Evolutionary conservation across 2,113 vertebrate genomes (phyloP).

Genomic region (Cercopithecus mona): DNA sequence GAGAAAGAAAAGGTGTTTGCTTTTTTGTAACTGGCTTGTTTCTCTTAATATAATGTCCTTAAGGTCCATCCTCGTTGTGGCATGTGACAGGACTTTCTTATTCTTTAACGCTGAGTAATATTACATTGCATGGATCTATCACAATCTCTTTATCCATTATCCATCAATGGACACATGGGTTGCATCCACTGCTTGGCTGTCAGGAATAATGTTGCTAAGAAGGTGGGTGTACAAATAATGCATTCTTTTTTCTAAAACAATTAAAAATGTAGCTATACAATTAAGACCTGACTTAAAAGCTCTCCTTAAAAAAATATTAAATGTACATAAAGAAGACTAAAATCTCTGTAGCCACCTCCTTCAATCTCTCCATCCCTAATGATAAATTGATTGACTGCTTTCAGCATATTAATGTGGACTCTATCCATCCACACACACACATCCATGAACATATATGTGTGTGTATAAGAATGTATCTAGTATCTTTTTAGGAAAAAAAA

Average conservation of each 20-base stretch:
- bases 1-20: too few relatives aligned
- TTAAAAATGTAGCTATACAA: not conserved
- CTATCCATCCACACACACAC: not conserved
- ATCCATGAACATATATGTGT: not conserved
- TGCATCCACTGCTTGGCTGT: not conserved
- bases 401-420: not conserved
- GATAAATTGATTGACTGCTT: not conserved
- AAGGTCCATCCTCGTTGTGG: not conserved
- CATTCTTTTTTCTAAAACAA: not conserved
- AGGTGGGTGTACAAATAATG: not conserved
- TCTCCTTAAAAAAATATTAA: not conserved
- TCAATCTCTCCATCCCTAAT: not conserved
- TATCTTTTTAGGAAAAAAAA: not conserved
- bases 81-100: not conserved
- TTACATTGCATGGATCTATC: not conserved
- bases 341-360: not conserved
- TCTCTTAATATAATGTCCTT: not conserved
- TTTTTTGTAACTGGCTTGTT: not conserved
- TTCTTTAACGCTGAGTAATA: too few relatives aligned
- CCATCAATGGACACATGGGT: accelerated
- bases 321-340: not conserved
- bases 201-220: not conserved
- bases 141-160: not conserved
- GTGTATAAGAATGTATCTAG: too few relatives aligned
- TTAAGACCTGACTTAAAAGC: not conserved